phyloP scores from a whole-genome alignment of 2,888 invertebrate genomes.

The Polymixis flavicincta region DNA sequence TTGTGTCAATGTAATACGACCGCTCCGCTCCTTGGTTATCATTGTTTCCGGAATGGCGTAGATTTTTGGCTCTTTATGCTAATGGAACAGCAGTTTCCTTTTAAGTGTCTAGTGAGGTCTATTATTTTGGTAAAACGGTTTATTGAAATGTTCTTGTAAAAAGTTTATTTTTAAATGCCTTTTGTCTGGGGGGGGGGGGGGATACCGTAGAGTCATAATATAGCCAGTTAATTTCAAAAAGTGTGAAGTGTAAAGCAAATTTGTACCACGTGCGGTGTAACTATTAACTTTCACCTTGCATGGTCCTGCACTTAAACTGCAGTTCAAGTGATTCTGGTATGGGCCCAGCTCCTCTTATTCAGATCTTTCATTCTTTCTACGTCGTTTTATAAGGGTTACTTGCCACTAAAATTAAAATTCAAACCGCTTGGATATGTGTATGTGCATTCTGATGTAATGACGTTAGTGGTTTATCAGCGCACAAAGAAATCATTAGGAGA shows the following conservation, averaged over 20 bases:
- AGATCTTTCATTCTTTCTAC: not conserved
- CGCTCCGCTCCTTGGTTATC: slow-evolving; percentile 52
- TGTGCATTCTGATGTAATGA: slow-evolving; percentile 49
- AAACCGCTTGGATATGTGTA: slow-evolving; percentile 8
- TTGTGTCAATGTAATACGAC: slow-evolving; percentile 59
- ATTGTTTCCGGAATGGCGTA: slow-evolving; percentile 49
- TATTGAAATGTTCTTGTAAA: not conserved
- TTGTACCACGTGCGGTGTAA: not conserved
- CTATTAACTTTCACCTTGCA: not conserved
- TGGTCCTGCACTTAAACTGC: not conserved
- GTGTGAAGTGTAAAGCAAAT: not conserved
- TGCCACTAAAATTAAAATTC: slow-evolving; percentile 45
- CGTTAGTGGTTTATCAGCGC: slow-evolving; percentile 49
- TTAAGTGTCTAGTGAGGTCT: slow-evolving; percentile 8
- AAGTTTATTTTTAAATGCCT: not conserved
- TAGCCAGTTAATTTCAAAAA: not conserved
- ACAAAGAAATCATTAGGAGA: slow-evolving; percentile 54
- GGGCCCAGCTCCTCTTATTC: not conserved
- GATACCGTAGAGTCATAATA: not conserved
- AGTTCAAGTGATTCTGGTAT: not conserved
- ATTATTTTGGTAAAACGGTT: slow-evolving; percentile 6
- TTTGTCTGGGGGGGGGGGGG: not conserved
- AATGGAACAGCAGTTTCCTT: slow-evolving; percentile 34
- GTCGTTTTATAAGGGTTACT: not conserved
- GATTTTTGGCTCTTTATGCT: slow-evolving; percentile 44